Conservation (phyloP, 1,140 invertebrate genomes). For the Drosophila willistoni region DNA sequence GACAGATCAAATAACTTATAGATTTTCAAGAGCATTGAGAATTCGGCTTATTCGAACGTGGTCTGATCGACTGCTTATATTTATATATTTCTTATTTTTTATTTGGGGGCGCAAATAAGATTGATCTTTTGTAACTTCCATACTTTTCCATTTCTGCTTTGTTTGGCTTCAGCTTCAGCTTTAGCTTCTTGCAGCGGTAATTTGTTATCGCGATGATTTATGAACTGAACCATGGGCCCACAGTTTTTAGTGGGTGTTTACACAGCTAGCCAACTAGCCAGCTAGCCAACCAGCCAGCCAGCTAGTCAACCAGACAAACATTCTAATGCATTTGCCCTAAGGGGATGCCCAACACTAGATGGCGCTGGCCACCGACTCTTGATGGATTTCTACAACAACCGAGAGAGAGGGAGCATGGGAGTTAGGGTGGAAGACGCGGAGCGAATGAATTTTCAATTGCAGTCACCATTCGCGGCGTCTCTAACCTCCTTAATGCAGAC, state of each 20-base stretch:
- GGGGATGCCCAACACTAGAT: slow-evolving; percentile 52
- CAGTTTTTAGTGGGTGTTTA: slow-evolving; percentile 78
- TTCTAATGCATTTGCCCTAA: slow-evolving; percentile 63
- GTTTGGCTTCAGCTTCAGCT: slow-evolving; percentile 3
- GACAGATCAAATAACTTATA: not conserved
- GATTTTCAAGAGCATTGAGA: not conserved
- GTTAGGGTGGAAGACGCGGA: not conserved
- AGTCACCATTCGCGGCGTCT: slow-evolving; percentile 37
- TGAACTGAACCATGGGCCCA: slow-evolving; percentile 60
- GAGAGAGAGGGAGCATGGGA: not conserved
- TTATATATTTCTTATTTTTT: slow-evolving; percentile 46
- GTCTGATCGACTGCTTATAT: not conserved
- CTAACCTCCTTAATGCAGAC: slow-evolving; percentile 44
- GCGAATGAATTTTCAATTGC: slow-evolving; percentile 52
- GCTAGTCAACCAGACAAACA: slow-evolving; percentile 38
- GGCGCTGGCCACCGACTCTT: slow-evolving; percentile 60
- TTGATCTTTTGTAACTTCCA: slow-evolving; percentile 82
- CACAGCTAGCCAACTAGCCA: slow-evolving; percentile 47
- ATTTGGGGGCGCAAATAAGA: slow-evolving; percentile 77
- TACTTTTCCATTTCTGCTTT: slow-evolving; percentile 55
- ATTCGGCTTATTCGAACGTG: not conserved
- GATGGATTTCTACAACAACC: slow-evolving; percentile 73
- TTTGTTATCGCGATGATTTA: slow-evolving; percentile 82
- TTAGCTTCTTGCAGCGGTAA: slow-evolving; percentile 69
- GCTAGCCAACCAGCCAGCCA: slow-evolving; percentile 27